phyloP scores from a whole-genome alignment of 2,113 vertebrate genomes.

The Arizona elegans region DNA sequence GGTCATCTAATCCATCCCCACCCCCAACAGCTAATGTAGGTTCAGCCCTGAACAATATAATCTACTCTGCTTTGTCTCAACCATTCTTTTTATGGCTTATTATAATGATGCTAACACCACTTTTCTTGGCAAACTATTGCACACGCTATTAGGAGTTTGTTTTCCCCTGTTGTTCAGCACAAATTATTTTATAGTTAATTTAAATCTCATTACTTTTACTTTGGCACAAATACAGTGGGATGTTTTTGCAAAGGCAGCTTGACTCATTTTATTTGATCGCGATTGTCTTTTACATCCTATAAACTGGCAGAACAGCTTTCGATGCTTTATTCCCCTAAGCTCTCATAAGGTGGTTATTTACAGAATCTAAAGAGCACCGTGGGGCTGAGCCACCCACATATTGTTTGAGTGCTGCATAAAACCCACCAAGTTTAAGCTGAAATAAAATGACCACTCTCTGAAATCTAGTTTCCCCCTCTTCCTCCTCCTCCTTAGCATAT shows the following conservation, averaged over 20 bases:
- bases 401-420: background rate
- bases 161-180: constrained; percentile 31
- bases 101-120: constrained; percentile 13
- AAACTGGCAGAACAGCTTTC: background rate
- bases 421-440: background rate
- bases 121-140: constrained; percentile 30
- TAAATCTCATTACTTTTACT: constrained; percentile 22
- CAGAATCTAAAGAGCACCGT: background rate
- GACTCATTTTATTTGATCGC: constrained; percentile 23
- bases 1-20: background rate
- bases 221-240: background rate
- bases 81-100: constrained; percentile 17
- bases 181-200: constrained; percentile 42
- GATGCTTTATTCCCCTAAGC: background rate
- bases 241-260: constrained; percentile 5
- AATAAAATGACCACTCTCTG: background rate
- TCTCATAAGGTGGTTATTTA: background rate
- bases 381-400: background rate
- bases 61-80: constrained; percentile 20
- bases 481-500: background rate
- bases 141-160: constrained; percentile 11
- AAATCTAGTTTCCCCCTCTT: background rate
- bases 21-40: background rate
- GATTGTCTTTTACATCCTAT: background rate
- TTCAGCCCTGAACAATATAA: background rate